Evolutionary conservation across 2,797 vertebrate genomes (phyloP), one percentile per base, ranked within the genome.

Genomic region (Lerista edwardsae): DNA sequence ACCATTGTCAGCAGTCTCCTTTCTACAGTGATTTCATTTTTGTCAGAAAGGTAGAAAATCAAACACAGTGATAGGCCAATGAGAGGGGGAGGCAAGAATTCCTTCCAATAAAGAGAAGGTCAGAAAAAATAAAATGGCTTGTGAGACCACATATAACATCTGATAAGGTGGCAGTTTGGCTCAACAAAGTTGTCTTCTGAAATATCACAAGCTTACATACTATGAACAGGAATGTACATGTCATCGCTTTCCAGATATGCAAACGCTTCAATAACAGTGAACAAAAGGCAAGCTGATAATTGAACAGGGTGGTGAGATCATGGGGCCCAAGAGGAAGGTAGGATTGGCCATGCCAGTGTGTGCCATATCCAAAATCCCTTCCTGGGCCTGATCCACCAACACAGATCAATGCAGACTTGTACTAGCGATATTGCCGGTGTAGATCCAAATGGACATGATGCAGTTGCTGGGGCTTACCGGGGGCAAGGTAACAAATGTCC

Each of bases 31-130:
- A 83, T 91, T 65, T 91, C 41, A 81, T 74, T 86, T 84, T 89
- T 90, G 89, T 84, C 85, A 90, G 91, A 93, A 91, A 91, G 85
- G 89, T 91, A 62, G 87, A 86, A 88, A 92, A 90, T 89, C 74
- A 91, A 87, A 91, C 91, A 84, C 85, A 89, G 89, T 83, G 87
- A 82, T 90, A 90, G 80, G 76, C 75, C 83, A 57, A 65, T 80
- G 17, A 51, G 67, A 47, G 85, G 14, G 55, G 73, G 69, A 88
- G 68, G 72, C 84, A 85, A 85, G 51, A 87, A 62, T 88, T 90
- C 79, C 75, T 86, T 51, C 67, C 41, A 31, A 87, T 68, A 89
- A 88, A 59, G 61, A 87, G 77, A 88, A 14, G 19, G 68, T 55
- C 31, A 59, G 75, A 87, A 55, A 47, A 67, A 69, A 75, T 86